Evolutionary conservation across 2,888 invertebrate species (phyloP), one percentile per base, ranked within the genome.

Genomic region (Aphrophora alni): DNA sequence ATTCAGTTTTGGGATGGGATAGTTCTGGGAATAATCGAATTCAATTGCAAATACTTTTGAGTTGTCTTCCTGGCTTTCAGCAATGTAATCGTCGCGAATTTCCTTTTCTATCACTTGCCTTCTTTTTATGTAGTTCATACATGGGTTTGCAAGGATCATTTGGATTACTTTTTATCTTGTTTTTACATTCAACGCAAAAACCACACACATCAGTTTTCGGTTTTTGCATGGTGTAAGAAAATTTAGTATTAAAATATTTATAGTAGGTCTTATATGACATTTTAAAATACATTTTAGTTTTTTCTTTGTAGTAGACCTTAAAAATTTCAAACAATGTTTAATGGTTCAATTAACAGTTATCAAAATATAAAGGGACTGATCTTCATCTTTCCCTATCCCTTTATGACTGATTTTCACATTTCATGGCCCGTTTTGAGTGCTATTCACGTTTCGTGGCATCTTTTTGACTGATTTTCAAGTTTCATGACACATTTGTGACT

Each of bases 291-390:
- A 12, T 44, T 25, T 75, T 75, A 75, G 75, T 75, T 75, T 75
- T 38, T 14, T 44, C 2, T 44, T 75, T 75, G 51, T 75, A 44
- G 51, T 21, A 71, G 25, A 25, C 72, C 26, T 71, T 71, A 27
- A 75, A 76, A 51, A 76, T 26, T 26, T 25, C 68, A 59, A 59
- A 26, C 24, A 76, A 26, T 76, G 26, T 59, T 76, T 76, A 26
- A 59, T 27, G 51, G 68, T 76, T 59, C 17, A 76, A 68, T 27
- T 59, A 12, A 17, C 24, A 25, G 68, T 76, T 76, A 68, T 68
- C 76, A 76, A 76, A 51, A 27, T 76, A 76, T 59, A 76, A 76
- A n/a, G n/a, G n/a, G n/a, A n/a, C n/a, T n/a, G n/a, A n/a, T n/a
- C n/a, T n/a, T n/a, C n/a, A n/a, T n/a, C n/a, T n/a, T n/a, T n/a